Base-by-base conservation (phyloP, 2,888 invertebrate genomes). In the Escarpia spicata region DNA sequence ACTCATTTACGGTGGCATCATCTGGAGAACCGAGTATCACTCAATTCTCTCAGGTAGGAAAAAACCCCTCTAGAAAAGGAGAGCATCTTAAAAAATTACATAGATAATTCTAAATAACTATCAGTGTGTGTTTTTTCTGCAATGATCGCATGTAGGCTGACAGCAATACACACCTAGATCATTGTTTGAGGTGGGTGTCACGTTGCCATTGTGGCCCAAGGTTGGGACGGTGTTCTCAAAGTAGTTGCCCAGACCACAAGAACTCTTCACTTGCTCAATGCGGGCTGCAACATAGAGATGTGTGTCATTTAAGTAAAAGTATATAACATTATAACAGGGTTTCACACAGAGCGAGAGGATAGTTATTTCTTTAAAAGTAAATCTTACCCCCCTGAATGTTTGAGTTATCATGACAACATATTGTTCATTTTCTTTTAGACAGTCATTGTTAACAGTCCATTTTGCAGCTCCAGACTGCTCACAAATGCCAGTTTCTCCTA, bases 121-220 rank as follows among this genome's bases (percentile, higher is more conserved):
- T 37, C 37, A 37, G 0, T 37, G 37, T 52, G 52, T 52, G 9
- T 15, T 52, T 6, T 45, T 45, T 45, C 45, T 45, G 2, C 45
- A 45, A 45, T 45, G 45, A 2, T 45, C 52, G 15, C 52, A 12
- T 52, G 52, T 12, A 52, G 9, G 52, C 52, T 52, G 52, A 75
- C 75, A 75, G 75, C 26, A 26, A 75, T 19, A 75, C 75, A 75
- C 26, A 75, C 95, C 93, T 92, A 94, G 94, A 31, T 95, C 95
- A 92, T 94, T 94, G 45, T 95, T 94, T 45, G 93, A 93, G 12
- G 93, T 93, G 8, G 95, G 94, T 26, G 91, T 93, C 31, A 93
- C 93, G 93, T 95, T 95, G n/a, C 95, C 95, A 26, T 94, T 93
- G 93, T 95, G 96, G 43, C 94, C 94, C 89, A 96, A 93, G 60